Evolutionary conservation across 2,113 vertebrate genomes (phyloP).

Genomic region (Solea senegalensis): DNA sequence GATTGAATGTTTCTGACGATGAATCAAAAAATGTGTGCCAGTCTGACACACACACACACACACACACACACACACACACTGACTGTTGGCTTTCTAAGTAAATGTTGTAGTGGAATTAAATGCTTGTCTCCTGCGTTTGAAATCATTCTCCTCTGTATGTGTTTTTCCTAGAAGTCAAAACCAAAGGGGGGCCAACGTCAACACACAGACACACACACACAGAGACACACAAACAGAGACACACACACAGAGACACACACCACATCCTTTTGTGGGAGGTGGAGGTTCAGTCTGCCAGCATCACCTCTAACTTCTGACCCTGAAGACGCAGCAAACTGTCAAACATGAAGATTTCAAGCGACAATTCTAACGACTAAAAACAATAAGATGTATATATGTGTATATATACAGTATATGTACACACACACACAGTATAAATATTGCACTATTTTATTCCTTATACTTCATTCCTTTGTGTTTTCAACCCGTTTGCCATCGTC

Average conservation of each 20-base stretch:
- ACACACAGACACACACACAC: neutral
- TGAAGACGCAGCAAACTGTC: no score
- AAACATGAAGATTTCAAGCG: no score
- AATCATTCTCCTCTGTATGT: neutral
- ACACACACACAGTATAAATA: no score
- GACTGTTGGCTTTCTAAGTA: constrained; percentile 17
- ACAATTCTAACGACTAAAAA: no score
- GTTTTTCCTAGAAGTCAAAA: constrained; percentile 49
- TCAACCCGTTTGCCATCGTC: no score
- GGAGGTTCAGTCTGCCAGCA: neutral
- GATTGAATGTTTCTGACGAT: no score
- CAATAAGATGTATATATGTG: no score
- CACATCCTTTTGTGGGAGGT: constrained; percentile 54
- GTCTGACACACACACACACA: constrained; percentile 1
- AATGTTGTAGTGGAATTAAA: constrained; percentile 41
- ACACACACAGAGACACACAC: constrained; percentile 24
- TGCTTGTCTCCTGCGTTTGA: neutral
- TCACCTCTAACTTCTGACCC: neutral
- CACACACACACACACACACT: constrained; percentile 10
- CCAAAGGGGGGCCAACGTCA: constrained; percentile 3
- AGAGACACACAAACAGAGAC: constrained; percentile 16
- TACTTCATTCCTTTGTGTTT: no score
- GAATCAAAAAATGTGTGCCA: neutral
- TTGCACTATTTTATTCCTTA: no score
- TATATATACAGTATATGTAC: no score